These are phyloP conservation scores for Pseudomyrmex flavicornis DNA, from an alignment of 1,140 invertebrate genomes.

Conservation along the genomic window DNA sequence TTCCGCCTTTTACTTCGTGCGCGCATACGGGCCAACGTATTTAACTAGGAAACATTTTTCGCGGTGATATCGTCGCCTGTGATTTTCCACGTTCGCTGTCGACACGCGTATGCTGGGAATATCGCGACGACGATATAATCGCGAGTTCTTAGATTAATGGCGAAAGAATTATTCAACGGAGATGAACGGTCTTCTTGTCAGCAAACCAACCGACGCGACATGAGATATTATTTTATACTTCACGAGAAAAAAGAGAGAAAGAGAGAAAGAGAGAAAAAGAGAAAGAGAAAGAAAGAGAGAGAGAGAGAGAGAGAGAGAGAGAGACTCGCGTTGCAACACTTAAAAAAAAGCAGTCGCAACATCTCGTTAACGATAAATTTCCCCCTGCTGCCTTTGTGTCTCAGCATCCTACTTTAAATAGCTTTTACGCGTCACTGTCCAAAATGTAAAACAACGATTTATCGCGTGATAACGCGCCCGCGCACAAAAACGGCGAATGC, in stretches of 20 bases:
- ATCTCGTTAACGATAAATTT: slow-evolving; percentile 57
- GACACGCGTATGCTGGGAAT: slow-evolving; percentile 18
- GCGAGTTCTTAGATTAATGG: slow-evolving; percentile 51
- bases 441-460: slow-evolving; percentile 62
- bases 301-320: too few species aligned
- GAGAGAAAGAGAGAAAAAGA: too few species aligned
- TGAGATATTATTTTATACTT: slow-evolving; percentile 48
- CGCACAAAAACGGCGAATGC: slow-evolving; percentile 35
- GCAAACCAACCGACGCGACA: slow-evolving; percentile 18
- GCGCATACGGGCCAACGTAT: neutral
- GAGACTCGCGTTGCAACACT: slow-evolving; percentile 1
- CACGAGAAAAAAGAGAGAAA: neutral
- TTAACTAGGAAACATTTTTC: slow-evolving; percentile 1
- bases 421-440: slow-evolving; percentile 60
- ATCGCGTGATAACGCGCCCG: slow-evolving; percentile 50
- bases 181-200: slow-evolving; percentile 39
- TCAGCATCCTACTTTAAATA: slow-evolving; percentile 54
- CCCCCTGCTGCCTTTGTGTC: slow-evolving; percentile 45
- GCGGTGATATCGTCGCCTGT: slow-evolving; percentile 4
- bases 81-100: slow-evolving; percentile 3
- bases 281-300: too few species aligned
- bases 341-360: neutral
- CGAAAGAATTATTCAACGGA: slow-evolving; percentile 50
- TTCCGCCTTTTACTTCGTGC: slow-evolving; percentile 34
- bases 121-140: slow-evolving; percentile 28